These are phyloP conservation scores for Sarcophaga variegata DNA, from an alignment of 2,888 invertebrate species.

Conservation along the genomic window DNA sequence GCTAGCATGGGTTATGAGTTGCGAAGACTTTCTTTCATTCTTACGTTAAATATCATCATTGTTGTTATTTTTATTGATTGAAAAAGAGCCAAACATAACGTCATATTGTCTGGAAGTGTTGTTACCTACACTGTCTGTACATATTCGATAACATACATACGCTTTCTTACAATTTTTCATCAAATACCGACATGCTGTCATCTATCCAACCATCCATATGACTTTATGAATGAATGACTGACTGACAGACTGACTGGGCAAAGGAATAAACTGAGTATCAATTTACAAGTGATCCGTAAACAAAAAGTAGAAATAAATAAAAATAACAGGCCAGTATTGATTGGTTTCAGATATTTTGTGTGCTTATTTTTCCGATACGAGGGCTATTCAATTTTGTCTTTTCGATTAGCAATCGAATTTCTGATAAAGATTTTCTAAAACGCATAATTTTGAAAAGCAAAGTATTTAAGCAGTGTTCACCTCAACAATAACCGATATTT, in stretches of 20 bases:
- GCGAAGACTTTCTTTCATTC: neutral
- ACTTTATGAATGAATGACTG: neutral
- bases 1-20: constrained; percentile 39
- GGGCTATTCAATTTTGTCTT: no score
- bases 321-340: constrained; percentile 36
- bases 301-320: neutral
- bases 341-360: constrained; percentile 27
- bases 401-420: no score
- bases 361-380: no score
- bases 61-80: constrained; percentile 16
- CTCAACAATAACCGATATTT: no score
- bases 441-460: no score
- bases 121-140: constrained; percentile 1
- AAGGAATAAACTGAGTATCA: constrained; percentile 32
- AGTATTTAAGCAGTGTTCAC: no score
- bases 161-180: constrained; percentile 1
- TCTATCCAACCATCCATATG: neutral
- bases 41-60: neutral
- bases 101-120: constrained; percentile 53
- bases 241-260: neutral
- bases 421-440: no score
- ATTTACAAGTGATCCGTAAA: constrained; percentile 31
- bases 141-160: neutral
- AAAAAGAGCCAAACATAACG: neutral
- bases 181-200: constrained; percentile 11